Percentiles rank a stretch among this genome's conserved stretches.
Conservation (phyloP, 2,797 vertebrate genomes). For the Onychomys leucogaster region DNA sequence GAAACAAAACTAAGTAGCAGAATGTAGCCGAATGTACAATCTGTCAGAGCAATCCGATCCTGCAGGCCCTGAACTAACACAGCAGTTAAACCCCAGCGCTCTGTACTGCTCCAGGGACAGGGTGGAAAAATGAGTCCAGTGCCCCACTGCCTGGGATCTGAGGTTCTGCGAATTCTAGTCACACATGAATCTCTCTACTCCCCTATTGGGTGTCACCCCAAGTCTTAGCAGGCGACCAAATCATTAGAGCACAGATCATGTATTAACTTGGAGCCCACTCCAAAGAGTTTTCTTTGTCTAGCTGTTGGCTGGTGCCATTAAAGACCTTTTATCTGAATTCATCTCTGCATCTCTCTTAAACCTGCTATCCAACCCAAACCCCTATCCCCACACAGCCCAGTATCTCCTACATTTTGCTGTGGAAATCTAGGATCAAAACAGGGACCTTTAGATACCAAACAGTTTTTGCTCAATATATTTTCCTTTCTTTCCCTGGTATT, state of each 20-base stretch:
- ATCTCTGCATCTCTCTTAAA: background rate
- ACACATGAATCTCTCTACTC: background rate
- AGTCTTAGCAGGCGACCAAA: background rate
- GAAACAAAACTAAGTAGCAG: background rate
- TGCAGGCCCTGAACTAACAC: background rate
- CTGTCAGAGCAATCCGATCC: background rate
- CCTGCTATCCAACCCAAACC: background rate
- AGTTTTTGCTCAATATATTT: background rate
- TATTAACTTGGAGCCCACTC: background rate
- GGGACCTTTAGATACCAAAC: background rate
- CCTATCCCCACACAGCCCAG: no score
- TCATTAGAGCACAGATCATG: background rate
- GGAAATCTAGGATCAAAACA: background rate
- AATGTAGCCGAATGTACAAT: background rate
- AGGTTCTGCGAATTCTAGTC: background rate
- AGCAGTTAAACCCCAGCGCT: no score
- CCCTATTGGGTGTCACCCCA: no score
- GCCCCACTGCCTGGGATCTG: background rate
- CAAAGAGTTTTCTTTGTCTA: background rate
- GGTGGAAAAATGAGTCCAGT: background rate
- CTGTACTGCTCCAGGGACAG: background rate
- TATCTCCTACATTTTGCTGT: background rate
- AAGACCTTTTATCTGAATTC: background rate
- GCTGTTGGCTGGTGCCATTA: background rate
- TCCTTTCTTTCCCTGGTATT: background rate